Base-by-base conservation (phyloP, 2,113 vertebrate genomes). In the Poecilia latipinna region DNA sequence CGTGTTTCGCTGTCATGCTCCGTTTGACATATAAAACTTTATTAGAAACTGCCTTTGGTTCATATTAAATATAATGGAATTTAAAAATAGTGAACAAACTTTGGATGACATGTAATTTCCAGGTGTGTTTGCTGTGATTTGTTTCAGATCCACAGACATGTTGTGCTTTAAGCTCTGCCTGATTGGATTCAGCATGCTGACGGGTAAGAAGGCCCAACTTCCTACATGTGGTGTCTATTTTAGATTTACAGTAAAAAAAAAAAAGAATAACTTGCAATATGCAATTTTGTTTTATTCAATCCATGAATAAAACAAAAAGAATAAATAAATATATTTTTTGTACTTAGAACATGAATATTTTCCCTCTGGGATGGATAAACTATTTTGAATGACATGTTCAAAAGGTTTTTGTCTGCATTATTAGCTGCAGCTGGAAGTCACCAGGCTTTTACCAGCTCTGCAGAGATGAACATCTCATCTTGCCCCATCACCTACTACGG, bases 401-500 rank as follows among this genome's bases (percentile, higher is more conserved):
- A 15, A 66, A 26, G 3, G 29, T 19, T n/a, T 39, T 7, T 78
- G 39, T 80, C 35, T 35, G 13, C 74, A 10, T 62, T 1, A 32
- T 76, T 63, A 86, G 88, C 65, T 24, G 11, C 79, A 29, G 68
- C 61, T 37, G 61, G 77, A 39, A 33, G 17, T 51, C 71, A 37
- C 32, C 75, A 80, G 32, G 31, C 26, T 26, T 90, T 90, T 4
- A 77, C 33, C 37, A 75, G 17, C 4, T 80, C 75, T 71, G 84
- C 74, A 4, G 84, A 85, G 75, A 83, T 88, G 65, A 62, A 86
- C 75, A 82, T 90, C 61, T 54, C 60, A 2, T 66, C 72, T 39
- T 39, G 37, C 15, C 88, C 83, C 31, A 90, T 90, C 65, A 84
- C 79, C 22, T 88, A 81, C 26, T 90, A 77, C 24, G 84, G 84